A percentile compares a stretch with the other conserved stretches of the same genome.
These are phyloP conservation scores for Neopipo cinnamomea DNA, from an alignment of 2,113 vertebrate genomes.

Conservation along the genomic window DNA sequence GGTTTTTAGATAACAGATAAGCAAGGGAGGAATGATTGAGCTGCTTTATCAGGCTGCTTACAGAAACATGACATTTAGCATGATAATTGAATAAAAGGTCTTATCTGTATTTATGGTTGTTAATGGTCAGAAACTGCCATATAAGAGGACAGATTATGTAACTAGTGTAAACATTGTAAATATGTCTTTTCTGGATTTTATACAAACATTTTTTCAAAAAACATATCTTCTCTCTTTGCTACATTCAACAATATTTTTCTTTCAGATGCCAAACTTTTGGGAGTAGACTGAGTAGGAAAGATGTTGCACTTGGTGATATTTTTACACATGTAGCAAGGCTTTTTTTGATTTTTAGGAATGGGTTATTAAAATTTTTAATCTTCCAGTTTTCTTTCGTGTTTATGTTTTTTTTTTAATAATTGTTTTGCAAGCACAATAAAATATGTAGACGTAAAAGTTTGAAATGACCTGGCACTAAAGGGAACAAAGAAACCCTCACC, in stretches of 20 bases:
- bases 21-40: background rate
- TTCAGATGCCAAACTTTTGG: background rate
- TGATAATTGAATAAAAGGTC: background rate
- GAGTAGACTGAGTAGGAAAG: background rate
- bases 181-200: background rate
- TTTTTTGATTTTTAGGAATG: background rate
- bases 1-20: background rate
- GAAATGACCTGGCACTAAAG: background rate
- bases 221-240: background rate
- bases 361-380: background rate
- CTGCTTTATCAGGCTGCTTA: constrained; percentile 17
- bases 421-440: background rate
- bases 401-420: background rate
- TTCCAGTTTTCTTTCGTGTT: background rate
- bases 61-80: constrained; percentile 4
- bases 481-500: constrained; percentile 10
- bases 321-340: background rate
- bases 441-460: background rate
- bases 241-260: background rate
- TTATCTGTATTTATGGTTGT: background rate
- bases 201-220: background rate
- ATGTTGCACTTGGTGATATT: background rate
- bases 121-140: constrained; percentile 11
- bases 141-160: background rate
- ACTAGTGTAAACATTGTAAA: background rate